Percentiles rank a stretch among this genome's conserved stretches.
Conservation (phyloP, 2,113 vertebrate species). For the Lontra canadensis region DNA sequence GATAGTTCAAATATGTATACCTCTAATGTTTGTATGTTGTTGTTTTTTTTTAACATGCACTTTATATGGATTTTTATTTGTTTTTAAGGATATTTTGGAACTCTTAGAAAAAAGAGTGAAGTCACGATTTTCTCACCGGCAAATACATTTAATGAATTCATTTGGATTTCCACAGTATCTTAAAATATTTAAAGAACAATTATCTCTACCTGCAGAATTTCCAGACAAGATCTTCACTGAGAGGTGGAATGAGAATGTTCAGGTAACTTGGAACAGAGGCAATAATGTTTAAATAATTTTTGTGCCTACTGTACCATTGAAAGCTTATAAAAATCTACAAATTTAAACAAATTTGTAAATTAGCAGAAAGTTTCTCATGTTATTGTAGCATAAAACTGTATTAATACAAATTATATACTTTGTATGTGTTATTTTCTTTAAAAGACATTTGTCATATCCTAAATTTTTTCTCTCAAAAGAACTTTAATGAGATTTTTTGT, state of each 20-base stretch:
- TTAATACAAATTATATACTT: neutral
- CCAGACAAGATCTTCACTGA: constrained; percentile 86
- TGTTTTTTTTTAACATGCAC: neutral
- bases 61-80: constrained; percentile 22
- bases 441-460: neutral
- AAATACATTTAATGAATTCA: constrained; percentile 92
- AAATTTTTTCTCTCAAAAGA: neutral
- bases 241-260: constrained; percentile 90
- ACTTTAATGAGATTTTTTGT: constrained; percentile 16
- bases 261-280: constrained; percentile 83
- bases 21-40: neutral
- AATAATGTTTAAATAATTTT: neutral
- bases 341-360: neutral
- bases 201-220: constrained; percentile 89
- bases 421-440: neutral
- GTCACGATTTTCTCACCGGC: constrained; percentile 97
- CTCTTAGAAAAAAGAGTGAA: constrained; percentile 98
- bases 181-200: constrained; percentile 86
- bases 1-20: neutral
- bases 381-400: neutral
- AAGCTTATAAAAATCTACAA: neutral
- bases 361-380: neutral
- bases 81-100: constrained; percentile 94
- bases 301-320: constrained; percentile 6
- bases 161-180: constrained; percentile 89